Percentiles rank a stretch among this genome's conserved stretches.
phyloP scores from a whole-genome alignment of 2,797 vertebrate species.

The Brachyalestes nurse region DNA sequence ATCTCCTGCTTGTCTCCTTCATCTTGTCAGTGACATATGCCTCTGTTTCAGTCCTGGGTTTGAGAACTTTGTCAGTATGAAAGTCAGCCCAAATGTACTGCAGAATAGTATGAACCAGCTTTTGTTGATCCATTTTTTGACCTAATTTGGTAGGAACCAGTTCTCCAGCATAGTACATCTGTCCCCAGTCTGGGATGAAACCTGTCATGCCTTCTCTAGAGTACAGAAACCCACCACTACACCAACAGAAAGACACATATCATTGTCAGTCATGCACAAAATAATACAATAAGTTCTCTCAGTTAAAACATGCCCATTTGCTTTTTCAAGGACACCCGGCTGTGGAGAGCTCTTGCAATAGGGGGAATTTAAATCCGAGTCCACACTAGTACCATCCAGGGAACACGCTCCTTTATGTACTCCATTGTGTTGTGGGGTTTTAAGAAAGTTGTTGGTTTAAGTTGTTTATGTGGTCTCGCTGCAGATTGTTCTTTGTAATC shows the following conservation, averaged over 20 bases:
- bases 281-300: slow-evolving; percentile 1
- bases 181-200: not conserved
- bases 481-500: slow-evolving; percentile 36
- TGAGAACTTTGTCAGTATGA: slow-evolving; percentile 21
- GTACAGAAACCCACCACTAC: not conserved
- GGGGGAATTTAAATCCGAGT: not conserved
- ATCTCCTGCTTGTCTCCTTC: not conserved
- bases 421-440: slow-evolving; percentile 28
- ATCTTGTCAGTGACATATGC: slow-evolving; percentile 16
- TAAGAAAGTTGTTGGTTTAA: slow-evolving; percentile 8
- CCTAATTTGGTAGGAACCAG: not conserved
- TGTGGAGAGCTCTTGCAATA: not conserved
- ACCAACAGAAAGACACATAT: not conserved
- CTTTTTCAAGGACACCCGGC: not conserved
- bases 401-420: slow-evolving; percentile 16
- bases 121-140: slow-evolving; percentile 16
- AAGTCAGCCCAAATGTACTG: not conserved
- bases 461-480: slow-evolving; percentile 31
- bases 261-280: not conserved
- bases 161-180: not conserved
- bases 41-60: not conserved
- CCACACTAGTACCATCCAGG: not conserved
- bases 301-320: not conserved
- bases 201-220: not conserved
- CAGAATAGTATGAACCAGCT: not conserved